Evolutionary conservation across 2,113 vertebrate species (phyloP), one percentile per base, ranked within the genome.

Genomic region (Mus pahari): DNA sequence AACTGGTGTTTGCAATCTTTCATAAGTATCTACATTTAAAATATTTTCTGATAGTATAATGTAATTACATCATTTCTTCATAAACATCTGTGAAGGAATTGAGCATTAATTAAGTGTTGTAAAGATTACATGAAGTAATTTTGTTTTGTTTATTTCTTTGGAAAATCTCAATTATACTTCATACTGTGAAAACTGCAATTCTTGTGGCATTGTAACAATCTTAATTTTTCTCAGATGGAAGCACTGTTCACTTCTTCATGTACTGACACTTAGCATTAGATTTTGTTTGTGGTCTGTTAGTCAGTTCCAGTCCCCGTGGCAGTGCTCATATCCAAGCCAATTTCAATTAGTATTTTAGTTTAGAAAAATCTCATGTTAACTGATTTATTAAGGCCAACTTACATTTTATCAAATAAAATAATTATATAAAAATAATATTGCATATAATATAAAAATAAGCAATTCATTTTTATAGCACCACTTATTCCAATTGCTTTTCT

Each of bases 341-440:
- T 77, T 92, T 92, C 90, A 96, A 92, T 96, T 95, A 97, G 50
- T 78, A 68, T 70, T 20, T 74, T 89, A 14, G 0, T 77, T 96
- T n/a, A n/a, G n/a, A n/a, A n/a, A n/a, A 92, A 93, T 28, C 64
- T 31, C 5, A 0, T 71, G 71, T 90, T 86, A 93, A 77, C 22
- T 92, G 39, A 86, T 93, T 97, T 95, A 90, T 93, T 95, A 92
- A 96, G 92, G 53, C 36, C 88, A 95, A 53, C 33, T 94, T 94
- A 86, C 5, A 94, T 92, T 87, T 90, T 58, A 90, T 94, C 78
- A 94, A 96, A 89, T 81, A 14, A 86, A 75, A 36, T 68, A 36
- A 16, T 68, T 36, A 68, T 68, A 33, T 31, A 3, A 3, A 66
- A 66, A 66, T 28, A 66, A 66, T 64, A 66, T 66, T 28, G 4